Evolutionary conservation across 37 sponge, comb jelly and placozoan genomes (phyloP), one percentile per base, ranked within the genome.

Genomic region (Eunapius fragilis): DNA sequence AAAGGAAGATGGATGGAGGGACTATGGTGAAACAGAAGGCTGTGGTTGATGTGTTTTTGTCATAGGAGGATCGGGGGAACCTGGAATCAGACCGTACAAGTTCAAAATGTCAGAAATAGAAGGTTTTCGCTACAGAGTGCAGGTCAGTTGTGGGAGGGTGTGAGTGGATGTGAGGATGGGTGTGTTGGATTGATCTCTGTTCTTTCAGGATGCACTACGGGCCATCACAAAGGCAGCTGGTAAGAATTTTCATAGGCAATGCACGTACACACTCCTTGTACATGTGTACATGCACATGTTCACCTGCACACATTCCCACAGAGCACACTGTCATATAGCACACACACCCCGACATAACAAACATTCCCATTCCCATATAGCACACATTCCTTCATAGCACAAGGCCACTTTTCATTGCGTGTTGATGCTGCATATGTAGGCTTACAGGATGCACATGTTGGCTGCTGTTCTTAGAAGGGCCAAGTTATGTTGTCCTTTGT

Each of bases 91-190:
- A 34, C 98, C 99, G 0, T 99, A 99, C 73, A 82, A 70, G 32
- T 97, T 99, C 86, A 92, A 92, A 28, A 99, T 99, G 98, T 78
- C 93, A 3, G 96, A 95, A 73, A 90, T 99, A 34, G 99, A 99
- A 32, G 95, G 96, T 31, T 97, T 99, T 74, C 74, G 97, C 6
- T 99, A 99, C 77, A 41, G 99, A 87, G 93, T 92, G 48, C 90
- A 76, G 80, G 97, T 96, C 37, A 77, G 89, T 7, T 3, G 41
- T 0, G 77, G 26, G 10, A 31, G 7, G 22, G 31, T 49, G 23
- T 37, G 38, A 78, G 22, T 58, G 2, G 79, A 25, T 2, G 26
- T 37, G n/a, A 2, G 49, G n/a, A n/a, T 35, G 25, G 25, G 2
- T 41, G 2, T 2, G 2, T 19, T 41, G 30, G 24, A 19, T n/a